Conservation (phyloP, 2,888 invertebrate species). For the Blomia tropicalis region DNA sequence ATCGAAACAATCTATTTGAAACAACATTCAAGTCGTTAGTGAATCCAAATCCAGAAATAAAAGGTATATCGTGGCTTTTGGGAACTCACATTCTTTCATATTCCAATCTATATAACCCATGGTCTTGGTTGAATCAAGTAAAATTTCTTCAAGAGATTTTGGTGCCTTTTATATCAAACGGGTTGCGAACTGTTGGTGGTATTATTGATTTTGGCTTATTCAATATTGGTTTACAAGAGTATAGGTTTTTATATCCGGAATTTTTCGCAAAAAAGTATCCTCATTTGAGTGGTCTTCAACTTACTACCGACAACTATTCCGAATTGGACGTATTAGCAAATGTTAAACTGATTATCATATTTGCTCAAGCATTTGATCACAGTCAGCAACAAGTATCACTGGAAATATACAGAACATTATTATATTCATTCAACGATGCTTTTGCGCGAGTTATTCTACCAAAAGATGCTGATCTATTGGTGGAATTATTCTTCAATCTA, state of each 20-base stretch:
- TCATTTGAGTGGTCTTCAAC: not conserved
- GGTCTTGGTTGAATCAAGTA: not conserved
- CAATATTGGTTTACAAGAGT: not conserved
- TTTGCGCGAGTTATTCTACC: not conserved
- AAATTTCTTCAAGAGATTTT: not conserved
- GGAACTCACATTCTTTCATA: not conserved
- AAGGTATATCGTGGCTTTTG: not conserved
- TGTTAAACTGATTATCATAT: not conserved
- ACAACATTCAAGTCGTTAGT: not conserved
- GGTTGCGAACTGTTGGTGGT: not conserved
- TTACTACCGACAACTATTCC: not conserved
- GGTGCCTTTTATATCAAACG: not conserved
- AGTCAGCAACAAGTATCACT: not conserved
- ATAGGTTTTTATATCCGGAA: not conserved
- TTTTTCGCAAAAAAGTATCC: not conserved
- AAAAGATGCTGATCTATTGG: not conserved
- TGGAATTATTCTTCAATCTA: conserved; percentile 3
- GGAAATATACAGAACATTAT: not conserved
- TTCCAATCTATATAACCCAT: not conserved
- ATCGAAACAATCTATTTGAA: not conserved
- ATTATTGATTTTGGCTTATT: conserved; percentile 5
- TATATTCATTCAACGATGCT: not conserved
- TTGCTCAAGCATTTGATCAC: not conserved
- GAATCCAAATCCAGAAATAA: not conserved
- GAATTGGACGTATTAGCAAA: not conserved